These are phyloP conservation scores for Sebastes wilsoni DNA, from an alignment of 2,797 vertebrate species.

Conservation along the genomic window DNA sequence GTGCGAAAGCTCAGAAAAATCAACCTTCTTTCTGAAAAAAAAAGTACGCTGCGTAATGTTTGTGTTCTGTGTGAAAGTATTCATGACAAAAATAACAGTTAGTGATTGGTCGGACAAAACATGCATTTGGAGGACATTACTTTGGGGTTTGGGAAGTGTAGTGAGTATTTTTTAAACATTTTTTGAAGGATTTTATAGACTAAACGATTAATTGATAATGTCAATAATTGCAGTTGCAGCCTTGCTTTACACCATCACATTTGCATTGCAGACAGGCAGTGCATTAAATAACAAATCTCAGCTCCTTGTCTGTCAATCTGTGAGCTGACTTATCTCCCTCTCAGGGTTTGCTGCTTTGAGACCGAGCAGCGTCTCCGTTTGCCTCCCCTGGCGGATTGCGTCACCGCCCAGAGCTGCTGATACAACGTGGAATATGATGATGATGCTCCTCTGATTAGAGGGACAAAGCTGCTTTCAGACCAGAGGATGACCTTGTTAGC, in stretches of 20 bases:
- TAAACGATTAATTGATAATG: neutral
- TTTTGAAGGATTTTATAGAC: neutral
- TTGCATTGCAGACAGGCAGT: neutral
- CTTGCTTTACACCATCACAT: neutral
- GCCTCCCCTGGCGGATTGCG: constrained; percentile 39
- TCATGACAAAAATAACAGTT: too few species aligned
- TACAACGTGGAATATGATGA: constrained; percentile 51
- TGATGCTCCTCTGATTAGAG: constrained; percentile 53
- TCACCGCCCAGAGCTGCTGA: constrained; percentile 45
- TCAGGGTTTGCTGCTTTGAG: neutral
- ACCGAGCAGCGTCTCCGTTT: constrained; percentile 2
- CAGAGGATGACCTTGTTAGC: constrained; percentile 63
- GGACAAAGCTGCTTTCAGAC: constrained; percentile 68
- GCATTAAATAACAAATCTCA: neutral
- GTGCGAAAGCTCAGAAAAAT: too few species aligned
- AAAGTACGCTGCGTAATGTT: too few species aligned
- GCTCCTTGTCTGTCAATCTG: constrained; percentile 19
- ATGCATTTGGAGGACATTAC: neutral
- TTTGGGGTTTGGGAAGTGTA: neutral
- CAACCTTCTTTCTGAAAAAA: too few species aligned
- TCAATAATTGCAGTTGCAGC: neutral
- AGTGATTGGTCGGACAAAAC: too few species aligned
- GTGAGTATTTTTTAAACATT: neutral
- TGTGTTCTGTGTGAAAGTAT: too few species aligned
- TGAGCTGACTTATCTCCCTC: constrained; percentile 32